phyloP scores from a whole-genome alignment of 2,797 vertebrate genomes.

The Parauchenoglanis ngamensis region DNA sequence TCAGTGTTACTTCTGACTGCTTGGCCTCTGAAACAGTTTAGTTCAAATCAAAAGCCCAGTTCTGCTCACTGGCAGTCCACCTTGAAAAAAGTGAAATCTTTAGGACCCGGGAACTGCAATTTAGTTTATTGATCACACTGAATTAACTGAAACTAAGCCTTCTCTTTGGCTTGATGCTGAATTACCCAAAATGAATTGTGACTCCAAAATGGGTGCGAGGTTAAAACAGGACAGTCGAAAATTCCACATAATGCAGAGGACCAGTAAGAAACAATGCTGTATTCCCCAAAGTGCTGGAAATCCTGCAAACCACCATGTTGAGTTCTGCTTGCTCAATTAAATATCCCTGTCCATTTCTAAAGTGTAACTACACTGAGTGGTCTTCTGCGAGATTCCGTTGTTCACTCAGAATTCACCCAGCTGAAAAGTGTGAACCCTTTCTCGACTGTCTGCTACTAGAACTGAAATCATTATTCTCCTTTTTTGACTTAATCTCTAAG shows the following conservation, averaged over 20 bases:
- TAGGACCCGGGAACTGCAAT: neutral
- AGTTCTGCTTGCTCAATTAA: conserved; percentile 13
- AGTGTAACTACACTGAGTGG: conserved; percentile 9
- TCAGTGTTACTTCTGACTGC: conserved; percentile 21
- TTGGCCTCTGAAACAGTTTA: conserved; percentile 29
- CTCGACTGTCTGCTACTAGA: conserved; percentile 15
- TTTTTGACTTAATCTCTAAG: neutral
- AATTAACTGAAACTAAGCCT: conserved; percentile 1
- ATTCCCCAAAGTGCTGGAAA: conserved; percentile 15
- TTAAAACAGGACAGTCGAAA: conserved; percentile 10
- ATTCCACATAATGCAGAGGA: conserved; percentile 12
- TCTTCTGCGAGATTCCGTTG: conserved; percentile 24
- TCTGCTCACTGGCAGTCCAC: conserved; percentile 21
- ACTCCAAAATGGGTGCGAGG: neutral
- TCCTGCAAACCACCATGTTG: neutral
- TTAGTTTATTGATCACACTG: conserved; percentile 4
- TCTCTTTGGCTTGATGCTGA: conserved; percentile 10
- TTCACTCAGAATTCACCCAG: conserved; percentile 4
- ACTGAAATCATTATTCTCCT: conserved; percentile 5
- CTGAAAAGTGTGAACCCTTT: conserved; percentile 7
- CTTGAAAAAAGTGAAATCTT: neutral
- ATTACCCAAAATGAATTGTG: conserved; percentile 4
- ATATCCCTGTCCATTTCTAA: neutral
- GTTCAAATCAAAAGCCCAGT: conserved; percentile 27
- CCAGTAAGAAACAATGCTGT: conserved; percentile 11